Conservation (phyloP, 1,140 invertebrate genomes). For the Drosophila bocqueti region DNA sequence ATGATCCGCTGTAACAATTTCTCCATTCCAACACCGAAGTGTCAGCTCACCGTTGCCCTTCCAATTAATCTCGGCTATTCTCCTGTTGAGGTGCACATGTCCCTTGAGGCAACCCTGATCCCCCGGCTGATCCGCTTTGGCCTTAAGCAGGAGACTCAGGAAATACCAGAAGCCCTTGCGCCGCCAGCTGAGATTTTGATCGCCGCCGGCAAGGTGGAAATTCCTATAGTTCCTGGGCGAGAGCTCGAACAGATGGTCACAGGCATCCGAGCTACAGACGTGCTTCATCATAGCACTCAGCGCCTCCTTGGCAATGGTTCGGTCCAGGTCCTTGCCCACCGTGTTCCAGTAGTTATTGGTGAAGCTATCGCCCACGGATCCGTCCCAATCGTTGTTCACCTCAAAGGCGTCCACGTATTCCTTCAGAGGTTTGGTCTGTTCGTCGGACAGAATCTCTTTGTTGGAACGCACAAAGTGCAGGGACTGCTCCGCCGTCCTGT, state of each 20-base stretch:
- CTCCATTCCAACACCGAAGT: constrained; percentile 87
- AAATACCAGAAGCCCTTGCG: constrained; percentile 87
- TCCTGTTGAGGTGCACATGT: constrained; percentile 85
- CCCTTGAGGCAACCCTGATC: constrained; percentile 61
- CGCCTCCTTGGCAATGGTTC: constrained; percentile 83
- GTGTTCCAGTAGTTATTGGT: constrained; percentile 72
- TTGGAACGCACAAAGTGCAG: constrained; percentile 80
- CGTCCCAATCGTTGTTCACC: constrained; percentile 57
- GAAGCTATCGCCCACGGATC: constrained; percentile 85
- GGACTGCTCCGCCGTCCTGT: constrained; percentile 48
- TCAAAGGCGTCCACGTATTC: constrained; percentile 12
- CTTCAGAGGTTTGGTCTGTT: constrained; percentile 52
- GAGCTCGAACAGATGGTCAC: constrained; percentile 87
- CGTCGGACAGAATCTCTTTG: constrained; percentile 70
- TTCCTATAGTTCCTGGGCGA: constrained; percentile 86
- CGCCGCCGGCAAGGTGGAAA: constrained; percentile 87
- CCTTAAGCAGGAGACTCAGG: constrained; percentile 87
- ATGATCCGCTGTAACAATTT: constrained; percentile 87
- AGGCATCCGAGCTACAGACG: constrained; percentile 86
- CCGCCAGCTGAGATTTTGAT: constrained; percentile 88
- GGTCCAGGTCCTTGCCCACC: constrained; percentile 20
- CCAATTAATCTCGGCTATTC: constrained; percentile 86
- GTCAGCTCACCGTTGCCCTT: constrained; percentile 37
- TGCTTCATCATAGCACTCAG: constrained; percentile 85
- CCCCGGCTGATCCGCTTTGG: constrained; percentile 9